A percentile compares a stretch with the other conserved stretches of the same genome.
These are phyloP conservation scores for Leuctra nigra DNA, from an alignment of 2,888 invertebrate species.

Conservation along the genomic window DNA sequence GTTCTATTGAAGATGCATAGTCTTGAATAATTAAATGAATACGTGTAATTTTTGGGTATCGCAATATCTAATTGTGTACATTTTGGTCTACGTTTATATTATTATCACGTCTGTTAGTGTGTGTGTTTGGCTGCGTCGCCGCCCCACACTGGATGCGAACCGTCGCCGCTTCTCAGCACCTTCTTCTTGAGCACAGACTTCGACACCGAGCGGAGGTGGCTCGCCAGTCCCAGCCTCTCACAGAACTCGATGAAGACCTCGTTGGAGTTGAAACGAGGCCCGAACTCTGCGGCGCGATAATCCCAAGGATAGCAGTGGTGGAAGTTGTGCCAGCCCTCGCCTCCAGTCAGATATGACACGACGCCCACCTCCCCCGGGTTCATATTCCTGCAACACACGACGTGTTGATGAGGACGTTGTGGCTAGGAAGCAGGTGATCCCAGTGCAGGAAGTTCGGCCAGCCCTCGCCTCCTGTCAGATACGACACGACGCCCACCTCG, in stretches of 20 bases:
- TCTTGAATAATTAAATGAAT: too few species aligned
- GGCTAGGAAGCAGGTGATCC: too few species aligned
- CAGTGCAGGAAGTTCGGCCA: slow-evolving; percentile 47
- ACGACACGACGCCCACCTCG: slow-evolving; percentile 17
- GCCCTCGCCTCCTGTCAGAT: slow-evolving; percentile 37
- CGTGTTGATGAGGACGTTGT: too few species aligned
- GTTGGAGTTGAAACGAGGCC: slow-evolving; percentile 31
- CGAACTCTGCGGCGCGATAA: slow-evolving; percentile 43
- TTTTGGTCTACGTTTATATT: too few species aligned
- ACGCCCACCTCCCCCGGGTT: slow-evolving; percentile 20
- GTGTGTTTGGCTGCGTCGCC: not conserved
- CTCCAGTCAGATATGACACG: slow-evolving; percentile 29
- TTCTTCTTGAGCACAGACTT: not conserved
- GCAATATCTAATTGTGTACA: too few species aligned
- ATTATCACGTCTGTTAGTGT: too few species aligned
- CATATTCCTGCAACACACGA: slow-evolving; percentile 13
- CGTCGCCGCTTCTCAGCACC: slow-evolving; percentile 11
- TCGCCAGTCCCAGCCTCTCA: slow-evolving; percentile 15
- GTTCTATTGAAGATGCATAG: too few species aligned
- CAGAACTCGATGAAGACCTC: slow-evolving; percentile 14
- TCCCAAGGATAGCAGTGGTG: slow-evolving; percentile 47
- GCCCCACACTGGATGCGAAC: slow-evolving; percentile 14
- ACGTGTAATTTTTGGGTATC: too few species aligned
- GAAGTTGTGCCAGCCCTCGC: slow-evolving; percentile 45
- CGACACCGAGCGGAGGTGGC: slow-evolving; percentile 11